Percentiles rank a stretch among this genome's conserved stretches.
These are phyloP conservation scores for Cynaeus angustus DNA, from an alignment of 2,888 invertebrate species.

Conservation along the genomic window DNA sequence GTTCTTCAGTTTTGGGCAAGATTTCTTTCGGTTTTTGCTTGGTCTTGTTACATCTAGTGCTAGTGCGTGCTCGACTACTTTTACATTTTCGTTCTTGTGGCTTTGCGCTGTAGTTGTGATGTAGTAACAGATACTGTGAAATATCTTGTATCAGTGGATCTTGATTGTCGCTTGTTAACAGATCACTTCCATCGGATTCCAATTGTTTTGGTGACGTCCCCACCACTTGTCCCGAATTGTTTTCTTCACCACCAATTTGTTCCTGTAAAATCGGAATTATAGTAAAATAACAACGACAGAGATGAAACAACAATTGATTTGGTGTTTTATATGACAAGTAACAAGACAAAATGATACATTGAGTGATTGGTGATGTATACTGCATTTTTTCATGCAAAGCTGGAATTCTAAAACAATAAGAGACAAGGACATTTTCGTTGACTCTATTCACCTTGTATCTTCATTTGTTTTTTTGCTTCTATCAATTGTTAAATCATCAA, in stretches of 20 bases:
- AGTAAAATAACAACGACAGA: conserved; percentile 1
- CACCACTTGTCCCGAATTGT: conserved; percentile 84
- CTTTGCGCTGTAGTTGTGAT: conserved; percentile 67
- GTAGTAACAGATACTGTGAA: conserved; percentile 66
- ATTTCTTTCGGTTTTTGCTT: conserved; percentile 55
- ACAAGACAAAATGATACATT: conserved; percentile 40
- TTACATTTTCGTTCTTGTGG: conserved; percentile 47
- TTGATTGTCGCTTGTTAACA: conserved; percentile 59
- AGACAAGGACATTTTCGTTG: conserved; percentile 48
- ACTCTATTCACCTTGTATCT: conserved; percentile 56
- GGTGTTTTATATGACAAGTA: conserved; percentile 31
- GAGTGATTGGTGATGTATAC: conserved; percentile 25
- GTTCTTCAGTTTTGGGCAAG: conserved; percentile 49
- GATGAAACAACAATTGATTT: conserved; percentile 46
- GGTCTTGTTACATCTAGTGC: conserved; percentile 44
- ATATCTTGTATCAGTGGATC: conserved; percentile 61
- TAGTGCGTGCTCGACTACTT: conserved; percentile 35
- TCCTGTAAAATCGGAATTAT: conserved; percentile 64
- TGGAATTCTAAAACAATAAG: conserved; percentile 32
- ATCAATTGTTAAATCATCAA: conserved; percentile 62
- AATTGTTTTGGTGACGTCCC: conserved; percentile 88
- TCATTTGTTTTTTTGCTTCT: conserved; percentile 52
- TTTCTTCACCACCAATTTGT: conserved; percentile 71
- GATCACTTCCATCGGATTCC: conserved; percentile 83
- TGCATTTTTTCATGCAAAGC: conserved; percentile 38